phyloP scores from a whole-genome alignment of 2,888 invertebrate genomes.

The Ganaspis brasiliensis region DNA sequence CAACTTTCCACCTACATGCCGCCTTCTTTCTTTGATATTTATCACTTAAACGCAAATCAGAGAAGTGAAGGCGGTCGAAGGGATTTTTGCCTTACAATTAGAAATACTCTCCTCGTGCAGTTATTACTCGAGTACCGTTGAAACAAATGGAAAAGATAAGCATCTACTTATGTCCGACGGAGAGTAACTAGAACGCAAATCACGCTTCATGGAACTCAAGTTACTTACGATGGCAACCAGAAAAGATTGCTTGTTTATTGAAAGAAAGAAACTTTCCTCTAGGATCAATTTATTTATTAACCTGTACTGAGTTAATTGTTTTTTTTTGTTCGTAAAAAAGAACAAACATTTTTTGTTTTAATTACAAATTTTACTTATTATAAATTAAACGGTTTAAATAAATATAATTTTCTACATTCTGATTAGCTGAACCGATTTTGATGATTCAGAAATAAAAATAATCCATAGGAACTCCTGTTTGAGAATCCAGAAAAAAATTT shows the following conservation, averaged over 20 bases:
- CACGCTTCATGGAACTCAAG: background rate
- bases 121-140: constrained; percentile 33
- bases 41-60: constrained; percentile 4
- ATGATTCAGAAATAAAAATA: too few species aligned
- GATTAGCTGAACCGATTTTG: too few species aligned
- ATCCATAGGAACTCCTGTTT: too few species aligned
- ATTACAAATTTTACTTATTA: too few species aligned
- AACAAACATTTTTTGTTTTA: too few species aligned
- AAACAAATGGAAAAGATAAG: constrained; percentile 37
- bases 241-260: background rate
- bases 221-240: background rate
- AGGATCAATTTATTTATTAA: background rate
- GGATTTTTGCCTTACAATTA: constrained; percentile 26
- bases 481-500: too few species aligned
- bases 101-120: constrained; percentile 6
- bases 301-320: too few species aligned
- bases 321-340: too few species aligned
- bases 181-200: constrained; percentile 24
- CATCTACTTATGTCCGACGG: constrained; percentile 18
- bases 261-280: background rate
- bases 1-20: constrained; percentile 38
- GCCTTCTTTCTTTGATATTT: constrained; percentile 35
- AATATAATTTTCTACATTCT: too few species aligned
- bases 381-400: too few species aligned
- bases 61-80: background rate